Percentiles rank a stretch among this genome's conserved stretches.
These are phyloP conservation scores for Craseonycteris thonglongyai DNA, from an alignment of 2,113 vertebrate species.

Conservation along the genomic window DNA sequence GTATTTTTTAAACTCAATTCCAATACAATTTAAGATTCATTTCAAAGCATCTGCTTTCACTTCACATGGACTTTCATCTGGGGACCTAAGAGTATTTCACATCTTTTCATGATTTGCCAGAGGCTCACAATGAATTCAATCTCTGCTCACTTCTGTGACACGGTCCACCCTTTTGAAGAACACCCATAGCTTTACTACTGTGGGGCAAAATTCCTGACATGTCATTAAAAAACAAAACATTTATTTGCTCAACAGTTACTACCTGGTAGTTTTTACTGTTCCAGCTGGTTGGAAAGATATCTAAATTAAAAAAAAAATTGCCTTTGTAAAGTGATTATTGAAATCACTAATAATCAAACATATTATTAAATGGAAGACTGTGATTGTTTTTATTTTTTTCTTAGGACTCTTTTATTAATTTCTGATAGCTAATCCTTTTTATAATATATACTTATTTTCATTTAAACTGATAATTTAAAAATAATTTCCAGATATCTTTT, in stretches of 20 bases:
- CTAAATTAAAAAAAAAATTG: neutral
- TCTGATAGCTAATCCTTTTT: neutral
- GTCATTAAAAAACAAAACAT: conserved; percentile 39
- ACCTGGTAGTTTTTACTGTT: neutral
- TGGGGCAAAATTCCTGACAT: conserved; percentile 26
- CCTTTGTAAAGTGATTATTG: neutral
- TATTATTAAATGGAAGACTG: neutral
- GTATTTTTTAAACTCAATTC: conserved; percentile 10
- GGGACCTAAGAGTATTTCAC: conserved; percentile 32
- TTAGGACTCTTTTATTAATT: neutral
- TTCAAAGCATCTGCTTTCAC: conserved; percentile 4
- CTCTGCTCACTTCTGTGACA: neutral
- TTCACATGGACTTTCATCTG: neutral
- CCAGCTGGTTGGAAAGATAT: neutral
- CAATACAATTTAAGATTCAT: neutral
- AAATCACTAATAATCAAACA: neutral
- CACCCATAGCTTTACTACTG: neutral
- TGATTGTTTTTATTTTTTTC: neutral
- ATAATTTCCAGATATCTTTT: neutral
- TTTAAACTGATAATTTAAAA: neutral
- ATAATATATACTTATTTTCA: neutral
- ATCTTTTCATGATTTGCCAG: conserved; percentile 35
- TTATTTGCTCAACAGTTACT: neutral
- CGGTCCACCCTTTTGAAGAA: neutral
- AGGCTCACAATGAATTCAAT: neutral